phyloP scores from a whole-genome alignment of 1,140 invertebrate genomes.

The Gyrodactylus bullatarudis region DNA sequence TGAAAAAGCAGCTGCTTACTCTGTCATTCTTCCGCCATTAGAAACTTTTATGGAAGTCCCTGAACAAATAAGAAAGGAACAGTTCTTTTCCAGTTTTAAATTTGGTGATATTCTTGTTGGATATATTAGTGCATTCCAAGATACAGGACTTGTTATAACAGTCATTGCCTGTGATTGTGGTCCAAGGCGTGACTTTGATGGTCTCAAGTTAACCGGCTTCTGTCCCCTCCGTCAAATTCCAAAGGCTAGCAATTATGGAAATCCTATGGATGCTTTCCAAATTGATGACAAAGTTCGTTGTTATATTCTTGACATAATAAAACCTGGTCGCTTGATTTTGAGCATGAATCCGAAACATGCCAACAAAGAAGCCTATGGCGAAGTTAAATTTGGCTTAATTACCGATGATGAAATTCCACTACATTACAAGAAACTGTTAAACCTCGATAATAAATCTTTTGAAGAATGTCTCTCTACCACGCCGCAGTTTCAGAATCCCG shows the following conservation, averaged over 20 bases:
- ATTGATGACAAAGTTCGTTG: neutral
- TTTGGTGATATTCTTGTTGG: neutral
- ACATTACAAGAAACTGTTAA: neutral
- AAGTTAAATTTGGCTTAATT: neutral
- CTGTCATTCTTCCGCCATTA: neutral
- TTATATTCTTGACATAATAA: neutral
- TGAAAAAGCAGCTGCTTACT: neutral
- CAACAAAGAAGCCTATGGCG: neutral
- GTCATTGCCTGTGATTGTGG: neutral
- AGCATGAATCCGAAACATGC: neutral
- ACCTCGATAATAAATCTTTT: neutral
- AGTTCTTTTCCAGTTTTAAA: neutral
- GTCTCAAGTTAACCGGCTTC: neutral
- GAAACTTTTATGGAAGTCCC: neutral
- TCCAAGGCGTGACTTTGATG: neutral
- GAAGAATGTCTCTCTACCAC: neutral
- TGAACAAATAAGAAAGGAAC: neutral
- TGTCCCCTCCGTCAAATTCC: neutral
- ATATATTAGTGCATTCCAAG: neutral
- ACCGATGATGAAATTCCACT: neutral
- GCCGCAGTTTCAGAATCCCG: neutral
- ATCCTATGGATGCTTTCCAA: neutral
- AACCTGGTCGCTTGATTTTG: neutral
- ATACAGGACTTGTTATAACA: neutral
- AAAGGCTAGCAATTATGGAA: neutral